Evolutionary conservation across 2,797 vertebrate species (phyloP).

Genomic region (Diplodus sargus): DNA sequence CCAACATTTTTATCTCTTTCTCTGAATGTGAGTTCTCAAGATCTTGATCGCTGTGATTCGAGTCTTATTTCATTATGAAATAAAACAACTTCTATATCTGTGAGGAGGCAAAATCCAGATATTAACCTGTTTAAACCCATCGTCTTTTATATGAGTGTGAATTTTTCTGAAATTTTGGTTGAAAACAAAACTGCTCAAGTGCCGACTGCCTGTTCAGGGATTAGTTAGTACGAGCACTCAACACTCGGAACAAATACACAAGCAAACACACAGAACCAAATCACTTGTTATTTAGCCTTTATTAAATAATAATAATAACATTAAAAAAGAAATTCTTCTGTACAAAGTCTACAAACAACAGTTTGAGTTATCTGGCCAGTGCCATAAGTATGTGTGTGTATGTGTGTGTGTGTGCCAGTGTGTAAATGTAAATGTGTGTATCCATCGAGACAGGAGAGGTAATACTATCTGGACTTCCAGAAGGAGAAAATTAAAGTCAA

Average conservation of each 20-base stretch:
- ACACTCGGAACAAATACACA: not conserved
- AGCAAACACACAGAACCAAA: constrained; percentile 20
- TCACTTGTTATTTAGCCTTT: constrained; percentile 88
- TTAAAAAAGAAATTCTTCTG: constrained; percentile 92
- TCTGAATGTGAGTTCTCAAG: not conserved
- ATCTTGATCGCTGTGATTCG: not conserved
- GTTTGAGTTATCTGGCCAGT: constrained; percentile 87
- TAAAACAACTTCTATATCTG: not conserved
- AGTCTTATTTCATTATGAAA: not conserved
- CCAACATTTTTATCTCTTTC: not conserved
- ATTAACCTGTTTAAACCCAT: not conserved
- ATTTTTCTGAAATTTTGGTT: not conserved
- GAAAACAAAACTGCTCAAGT: not conserved
- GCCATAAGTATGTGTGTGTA: constrained; percentile 70
- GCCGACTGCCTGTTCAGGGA: not conserved
- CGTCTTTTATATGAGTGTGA: not conserved
- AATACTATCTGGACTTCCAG: constrained; percentile 87
- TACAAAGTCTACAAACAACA: constrained; percentile 99
- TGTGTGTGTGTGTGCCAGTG: constrained; percentile 22
- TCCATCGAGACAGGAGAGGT: constrained; percentile 85
- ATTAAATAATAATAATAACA: constrained; percentile 95
- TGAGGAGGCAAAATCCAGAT: not conserved
- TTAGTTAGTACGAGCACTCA: not conserved
- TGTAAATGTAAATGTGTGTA: constrained; percentile 52
- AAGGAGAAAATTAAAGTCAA: constrained; percentile 80